Evolutionary conservation across 2,113 vertebrate genomes (phyloP), one percentile per base, ranked within the genome.

Genomic region (Camelus bactrianus): DNA sequence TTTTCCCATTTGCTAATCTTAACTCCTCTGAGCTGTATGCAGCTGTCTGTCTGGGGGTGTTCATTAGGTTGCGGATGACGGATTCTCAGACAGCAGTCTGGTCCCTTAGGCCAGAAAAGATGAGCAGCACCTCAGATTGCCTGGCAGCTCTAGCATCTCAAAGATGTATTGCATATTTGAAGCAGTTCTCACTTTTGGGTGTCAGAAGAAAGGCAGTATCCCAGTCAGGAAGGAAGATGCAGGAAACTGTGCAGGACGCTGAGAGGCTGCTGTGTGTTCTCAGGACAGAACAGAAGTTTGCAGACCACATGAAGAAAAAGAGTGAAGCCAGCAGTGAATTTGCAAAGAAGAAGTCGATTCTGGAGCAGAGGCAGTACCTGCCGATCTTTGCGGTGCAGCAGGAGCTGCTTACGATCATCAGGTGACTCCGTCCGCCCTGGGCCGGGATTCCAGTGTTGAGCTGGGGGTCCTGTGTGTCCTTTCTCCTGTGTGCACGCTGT

Each of bases 361-460:
- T 99, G 98, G 99, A 99, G 97, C 99, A 99, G 98, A 99, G 99
- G 91, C 99, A 99, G 65, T 99, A 99, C 86, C 97, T 99, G 83
- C 99, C 99, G 46, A 99, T 99, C 95, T 99, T 99, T 60, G 99
- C 99, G 15, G 99, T 99, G 87, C 99, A 99, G 95, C 99, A 99
- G 97, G 99, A 99, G 30, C 98, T 99, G 54, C 99, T 99, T 22
- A 99, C 99, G 69, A 99, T 99, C 30, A 99, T 99, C 97, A 99
- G 99, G 99, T 99, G 98, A 24, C 7, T 14, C 5, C n/a, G 14
- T 54, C 69, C 54, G 5, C 32, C 4, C 2, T 0, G 2, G 62
- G 48, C 32, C 38, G 20, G 46, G 48, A 3, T 12, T 7, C 48
- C 32, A 14, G 16, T 6, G 1, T 32, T 6, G 64, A 19, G 1